Base-by-base conservation (phyloP, 2,888 invertebrate species). In the Balanococcus diminutus region DNA sequence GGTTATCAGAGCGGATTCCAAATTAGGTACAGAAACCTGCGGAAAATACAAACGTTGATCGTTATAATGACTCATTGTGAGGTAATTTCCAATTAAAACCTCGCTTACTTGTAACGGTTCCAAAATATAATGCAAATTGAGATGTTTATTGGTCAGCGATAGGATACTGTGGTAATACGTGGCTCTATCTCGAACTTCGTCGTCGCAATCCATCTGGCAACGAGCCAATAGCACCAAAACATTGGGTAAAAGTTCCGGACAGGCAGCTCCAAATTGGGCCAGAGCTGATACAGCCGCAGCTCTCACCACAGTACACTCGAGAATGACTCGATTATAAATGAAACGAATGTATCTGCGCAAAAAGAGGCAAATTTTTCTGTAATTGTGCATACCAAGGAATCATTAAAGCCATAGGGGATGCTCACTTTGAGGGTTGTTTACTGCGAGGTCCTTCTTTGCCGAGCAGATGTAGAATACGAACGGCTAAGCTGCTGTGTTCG, bases 281-380 rank as follows among this genome's bases (percentile, higher is more conserved):
- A 99, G 93, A 0, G 99, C 98, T 0, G 98, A 96, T 0, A 99
- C 99, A 0, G 99, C 99, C 0, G 99, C 99, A 0, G 98, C 98
- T 86, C 98, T 92, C 0, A 99, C 98, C 16, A 97, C 95, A 0
- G 98, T 97, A 88, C 96, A 96, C 90, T 99, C 99, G 88, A 99
- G 91, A 88, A 99, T 98, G 0, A 99, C 98, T 75, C 96, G 92
- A 89, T 96, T 96, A 89, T 96, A 96, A 87, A 96, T 96, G 88
- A 95, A 96, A 0, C 96, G 92, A 87, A 96, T 96, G 88, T 95
- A 95, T 81, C 94, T 92, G 87, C 89, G 89, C 31, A 87, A 61
- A 51, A 82, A 31, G n/a, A 31, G 16, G 2, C 79, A 28, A 31
- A 31, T 32, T 32, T 42, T 14, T 14, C 39, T 16, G 19, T 81